Conservation (phyloP, 30 jellyfish, hydroid and myxozoan genomes). For the Hydractinia echinata region DNA sequence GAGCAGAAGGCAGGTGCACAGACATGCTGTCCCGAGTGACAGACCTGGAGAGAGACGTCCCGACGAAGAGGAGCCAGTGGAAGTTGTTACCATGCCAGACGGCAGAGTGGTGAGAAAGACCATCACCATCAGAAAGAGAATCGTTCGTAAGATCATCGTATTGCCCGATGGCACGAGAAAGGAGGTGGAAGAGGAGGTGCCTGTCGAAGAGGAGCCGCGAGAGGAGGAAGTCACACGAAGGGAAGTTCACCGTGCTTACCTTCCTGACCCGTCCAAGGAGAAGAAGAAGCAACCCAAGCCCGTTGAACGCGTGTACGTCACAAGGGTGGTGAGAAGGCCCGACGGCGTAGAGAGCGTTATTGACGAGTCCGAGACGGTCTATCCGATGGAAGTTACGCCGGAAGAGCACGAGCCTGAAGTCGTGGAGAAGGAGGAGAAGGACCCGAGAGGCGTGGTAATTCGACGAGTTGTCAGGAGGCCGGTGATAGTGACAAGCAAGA, state of each 20-base stretch:
- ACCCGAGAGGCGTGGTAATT: conserved; percentile 38
- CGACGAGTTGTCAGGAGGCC: conserved; percentile 44
- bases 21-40: background rate
- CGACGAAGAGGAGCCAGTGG: conserved; percentile 35
- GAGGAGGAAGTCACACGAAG: background rate
- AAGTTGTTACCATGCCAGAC: conserved; percentile 1
- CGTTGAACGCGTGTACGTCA: conserved; percentile 65
- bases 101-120: conserved; percentile 51
- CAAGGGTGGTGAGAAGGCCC: conserved; percentile 29
- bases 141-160: conserved; percentile 48
- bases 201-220: conserved; percentile 38
- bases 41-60: background rate
- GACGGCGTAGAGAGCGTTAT: conserved; percentile 61
- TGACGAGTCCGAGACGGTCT: conserved; percentile 73
- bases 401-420: conserved; percentile 33
- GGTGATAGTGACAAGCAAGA: conserved; percentile 39
- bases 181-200: conserved; percentile 72
- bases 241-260: conserved; percentile 1
- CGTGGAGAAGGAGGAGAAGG: conserved; percentile 46
- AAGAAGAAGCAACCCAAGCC: conserved; percentile 52
- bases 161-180: conserved; percentile 65
- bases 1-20: background rate
- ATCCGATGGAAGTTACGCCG: conserved; percentile 45
- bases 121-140: conserved; percentile 45
- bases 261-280: background rate